phyloP scores from a whole-genome alignment of 2,113 vertebrate genomes.

The Bubo scandiacus region DNA sequence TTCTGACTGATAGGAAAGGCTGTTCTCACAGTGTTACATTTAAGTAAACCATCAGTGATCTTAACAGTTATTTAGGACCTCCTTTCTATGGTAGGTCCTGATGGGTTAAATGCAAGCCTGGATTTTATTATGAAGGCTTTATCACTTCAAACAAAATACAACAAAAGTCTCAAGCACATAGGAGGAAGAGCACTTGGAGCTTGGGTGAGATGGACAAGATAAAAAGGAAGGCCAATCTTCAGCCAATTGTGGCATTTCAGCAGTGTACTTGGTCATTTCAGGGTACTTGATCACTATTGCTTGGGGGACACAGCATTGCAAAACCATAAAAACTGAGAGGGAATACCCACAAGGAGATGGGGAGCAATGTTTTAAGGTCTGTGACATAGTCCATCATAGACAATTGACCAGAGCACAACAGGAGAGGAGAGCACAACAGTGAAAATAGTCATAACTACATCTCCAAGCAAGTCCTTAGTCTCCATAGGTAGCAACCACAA shows the following conservation, averaged over 20 bases:
- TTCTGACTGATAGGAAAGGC: not conserved
- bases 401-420: not conserved
- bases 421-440: not conserved
- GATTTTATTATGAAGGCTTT: not conserved
- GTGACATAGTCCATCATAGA: not conserved
- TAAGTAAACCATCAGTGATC: not conserved
- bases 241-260: not conserved
- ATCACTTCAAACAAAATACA: not conserved
- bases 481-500: not conserved
- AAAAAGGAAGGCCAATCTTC: not conserved
- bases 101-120: not conserved
- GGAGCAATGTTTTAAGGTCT: not conserved
- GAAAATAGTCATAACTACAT: not conserved
- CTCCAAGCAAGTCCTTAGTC: not conserved
- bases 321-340: not conserved
- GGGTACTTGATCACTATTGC: not conserved
- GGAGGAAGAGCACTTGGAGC: not conserved
- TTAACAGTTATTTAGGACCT: not conserved
- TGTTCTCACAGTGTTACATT: not conserved
- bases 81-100: not conserved
- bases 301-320: not conserved
- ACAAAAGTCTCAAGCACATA: not conserved
- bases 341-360: not conserved
- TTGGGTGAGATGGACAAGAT: not conserved
- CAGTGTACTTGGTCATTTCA: too few relatives aligned